Evolutionary conservation across 2,113 vertebrate species (phyloP).

Genomic region (Scortum barcoo): DNA sequence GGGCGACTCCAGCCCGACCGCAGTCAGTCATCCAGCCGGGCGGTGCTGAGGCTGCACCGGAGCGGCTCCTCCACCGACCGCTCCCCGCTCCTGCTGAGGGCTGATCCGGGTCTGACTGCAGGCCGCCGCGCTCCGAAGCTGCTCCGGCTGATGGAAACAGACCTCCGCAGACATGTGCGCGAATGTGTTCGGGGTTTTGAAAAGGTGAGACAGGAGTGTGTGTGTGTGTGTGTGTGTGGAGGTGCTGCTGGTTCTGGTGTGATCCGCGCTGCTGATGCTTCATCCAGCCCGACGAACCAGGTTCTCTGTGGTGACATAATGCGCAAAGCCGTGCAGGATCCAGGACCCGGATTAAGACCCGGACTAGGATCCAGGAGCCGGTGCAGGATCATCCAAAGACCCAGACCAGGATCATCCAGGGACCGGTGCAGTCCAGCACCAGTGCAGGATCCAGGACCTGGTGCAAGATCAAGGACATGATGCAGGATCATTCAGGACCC

Average conservation of each 20-base stretch:
- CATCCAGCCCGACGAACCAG: not conserved
- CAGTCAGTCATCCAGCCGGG: constrained; percentile 46
- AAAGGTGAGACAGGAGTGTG: constrained; percentile 82
- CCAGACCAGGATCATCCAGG: too few species aligned
- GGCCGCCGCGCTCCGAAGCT: constrained; percentile 19
- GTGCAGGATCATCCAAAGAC: too few species aligned
- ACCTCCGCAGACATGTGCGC: constrained; percentile 82
- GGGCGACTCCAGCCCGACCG: constrained; percentile 68
- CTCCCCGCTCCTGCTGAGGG: not conserved
- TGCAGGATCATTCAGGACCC: too few species aligned
- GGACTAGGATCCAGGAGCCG: too few species aligned
- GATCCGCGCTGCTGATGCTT: not conserved
- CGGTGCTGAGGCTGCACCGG: constrained; percentile 56
- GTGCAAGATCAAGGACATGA: too few species aligned
- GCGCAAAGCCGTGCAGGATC: constrained; percentile 57
- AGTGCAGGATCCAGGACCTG: too few species aligned
- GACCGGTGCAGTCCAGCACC: too few species aligned
- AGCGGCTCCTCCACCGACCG: constrained; percentile 5
- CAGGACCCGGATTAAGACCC: too few species aligned
- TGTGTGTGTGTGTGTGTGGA: constrained; percentile 22
- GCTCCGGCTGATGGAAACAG: constrained; percentile 80
- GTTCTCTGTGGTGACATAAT: constrained; percentile 64
- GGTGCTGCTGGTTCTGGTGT: not conserved
- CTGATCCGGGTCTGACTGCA: constrained; percentile 14
- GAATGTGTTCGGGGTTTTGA: constrained; percentile 86